Evolutionary conservation across 53 echinoderm and acorn worm species (phyloP), one percentile per base, ranked within the genome.

Genomic region (Glandiceps talaboti): DNA sequence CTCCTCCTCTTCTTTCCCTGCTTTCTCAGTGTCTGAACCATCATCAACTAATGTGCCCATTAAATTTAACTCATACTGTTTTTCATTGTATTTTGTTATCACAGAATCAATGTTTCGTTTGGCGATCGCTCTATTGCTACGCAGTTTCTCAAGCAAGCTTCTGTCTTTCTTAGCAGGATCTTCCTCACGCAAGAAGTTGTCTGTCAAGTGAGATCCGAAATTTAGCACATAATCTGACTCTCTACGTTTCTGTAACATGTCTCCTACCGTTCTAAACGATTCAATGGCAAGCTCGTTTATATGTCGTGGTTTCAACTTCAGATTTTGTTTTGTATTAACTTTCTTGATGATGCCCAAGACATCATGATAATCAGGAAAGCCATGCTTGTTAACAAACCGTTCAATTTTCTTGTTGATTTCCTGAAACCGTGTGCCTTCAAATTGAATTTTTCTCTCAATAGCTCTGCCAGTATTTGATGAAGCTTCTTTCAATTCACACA

Each of bases 361-460:
- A 77, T 96, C 97, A 0, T 79, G 87, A 76, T 90, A 96, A 80
- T 93, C 91, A 14, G 92, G 97, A 79, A 96, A 96, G 30, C 88
- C 88, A 32, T 74, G 73, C 33, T 85, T 87, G 79, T 92, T 92
- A 29, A 91, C 80, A 0, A 95, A 80, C 31, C 85, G 86, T 30
- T 91, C 87, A 14, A 96, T 76, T 81, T 84, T 84, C 20, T 76
- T 33, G 76, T 96, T 96, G 74, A 96, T 96, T 82, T 96, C 97
- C 0, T 80, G 85, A 84, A 83, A 96, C 27, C 88, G 88, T 1
- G 92, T 90, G 26, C 88, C 89, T 76, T 87, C 76, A 79, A 87
- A 96, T 32, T 73, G 77, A 1, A 96, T 75, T 31, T 80, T 79
- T 75, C 78, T 83, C 30, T 96, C 97, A 14, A 80, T 85, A 27